phyloP scores from a whole-genome alignment of 2,113 vertebrate genomes.

The Candoia aspera region DNA sequence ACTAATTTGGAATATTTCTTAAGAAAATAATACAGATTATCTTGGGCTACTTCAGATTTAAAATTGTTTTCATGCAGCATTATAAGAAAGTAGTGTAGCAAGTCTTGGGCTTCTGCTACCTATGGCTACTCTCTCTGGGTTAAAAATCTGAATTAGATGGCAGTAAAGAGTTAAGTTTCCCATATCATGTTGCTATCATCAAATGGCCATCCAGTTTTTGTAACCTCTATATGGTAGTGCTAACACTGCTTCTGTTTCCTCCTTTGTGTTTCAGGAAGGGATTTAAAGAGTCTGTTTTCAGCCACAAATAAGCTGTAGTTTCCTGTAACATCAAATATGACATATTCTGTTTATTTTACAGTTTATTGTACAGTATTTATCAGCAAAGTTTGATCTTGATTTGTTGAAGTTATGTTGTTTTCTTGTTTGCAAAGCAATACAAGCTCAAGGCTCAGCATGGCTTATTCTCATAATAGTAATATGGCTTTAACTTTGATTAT shows the following conservation, averaged over 20 bases:
- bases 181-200: not conserved
- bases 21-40: not conserved
- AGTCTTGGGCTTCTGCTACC: not conserved
- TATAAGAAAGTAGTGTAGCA: not conserved
- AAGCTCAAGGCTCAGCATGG: not conserved
- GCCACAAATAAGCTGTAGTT: not conserved
- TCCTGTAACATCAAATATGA: not conserved
- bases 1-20: not conserved
- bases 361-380: not conserved
- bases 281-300: not conserved
- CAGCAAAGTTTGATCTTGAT: not conserved
- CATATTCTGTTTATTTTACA: not conserved
- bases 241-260: not conserved
- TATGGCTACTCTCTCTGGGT: not conserved
- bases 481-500: not conserved
- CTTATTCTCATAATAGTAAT: not conserved
- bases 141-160: not conserved
- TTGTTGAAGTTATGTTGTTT: not conserved
- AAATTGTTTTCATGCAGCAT: not conserved
- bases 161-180: not conserved
- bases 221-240: not conserved
- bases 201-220: not conserved
- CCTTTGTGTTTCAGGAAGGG: not conserved
- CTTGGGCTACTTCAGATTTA: not conserved
- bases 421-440: not conserved